Evolutionary conservation across 2,888 invertebrate genomes (phyloP).

Genomic region (Campoplex nolae): DNA sequence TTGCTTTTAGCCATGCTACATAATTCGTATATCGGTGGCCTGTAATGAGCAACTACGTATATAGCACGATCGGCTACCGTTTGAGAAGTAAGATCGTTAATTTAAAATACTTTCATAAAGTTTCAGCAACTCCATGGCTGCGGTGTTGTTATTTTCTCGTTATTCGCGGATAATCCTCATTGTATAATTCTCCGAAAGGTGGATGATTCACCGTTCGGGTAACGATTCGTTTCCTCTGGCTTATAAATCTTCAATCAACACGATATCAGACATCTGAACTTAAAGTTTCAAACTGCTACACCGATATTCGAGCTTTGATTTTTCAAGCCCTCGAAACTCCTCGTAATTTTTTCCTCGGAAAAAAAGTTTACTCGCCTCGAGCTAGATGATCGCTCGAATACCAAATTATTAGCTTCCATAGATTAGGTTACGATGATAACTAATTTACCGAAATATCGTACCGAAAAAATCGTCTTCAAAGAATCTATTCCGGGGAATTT

Average conservation of each 20-base stretch:
- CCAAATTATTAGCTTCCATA: neutral
- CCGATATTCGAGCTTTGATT: conserved; percentile 5
- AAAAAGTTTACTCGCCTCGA: neutral
- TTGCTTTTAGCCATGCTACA: neutral
- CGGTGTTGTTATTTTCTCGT: neutral
- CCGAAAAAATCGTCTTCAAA: too few relatives aligned
- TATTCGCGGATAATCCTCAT: conserved; percentile 24
- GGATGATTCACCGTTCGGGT: conserved; percentile 3
- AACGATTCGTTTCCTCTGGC: neutral
- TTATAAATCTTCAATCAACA: conserved; percentile 16
- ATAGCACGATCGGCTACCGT: neutral
- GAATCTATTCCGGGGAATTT: too few relatives aligned
- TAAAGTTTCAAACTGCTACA: neutral
- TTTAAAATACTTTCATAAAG: conserved; percentile 32
- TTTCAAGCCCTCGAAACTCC: neutral
- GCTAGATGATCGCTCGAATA: neutral
- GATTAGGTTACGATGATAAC: too few relatives aligned
- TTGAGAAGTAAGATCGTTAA: conserved; percentile 37
- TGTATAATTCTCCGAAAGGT: neutral
- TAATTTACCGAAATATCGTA: too few relatives aligned
- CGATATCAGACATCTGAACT: conserved; percentile 1
- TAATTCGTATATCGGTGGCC: neutral
- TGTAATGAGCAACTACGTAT: conserved; percentile 10
- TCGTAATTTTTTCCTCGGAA: neutral
- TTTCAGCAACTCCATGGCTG: neutral